Evolutionary conservation across 2,113 vertebrate genomes (phyloP).

Genomic region (Patagioenas fasciata): DNA sequence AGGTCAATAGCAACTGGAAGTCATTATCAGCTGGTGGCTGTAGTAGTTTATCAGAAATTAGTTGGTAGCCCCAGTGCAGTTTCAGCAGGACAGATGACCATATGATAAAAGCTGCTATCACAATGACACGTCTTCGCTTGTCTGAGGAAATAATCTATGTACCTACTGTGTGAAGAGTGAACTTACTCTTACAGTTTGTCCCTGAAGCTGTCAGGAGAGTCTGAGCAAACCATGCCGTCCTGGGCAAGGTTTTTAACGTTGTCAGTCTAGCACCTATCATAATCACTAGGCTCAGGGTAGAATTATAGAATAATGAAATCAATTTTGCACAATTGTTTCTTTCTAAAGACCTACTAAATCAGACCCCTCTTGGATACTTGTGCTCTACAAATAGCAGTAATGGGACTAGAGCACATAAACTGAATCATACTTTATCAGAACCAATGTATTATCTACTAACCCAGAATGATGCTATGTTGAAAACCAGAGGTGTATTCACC

Average conservation of each 20-base stretch:
- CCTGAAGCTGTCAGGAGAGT: neutral
- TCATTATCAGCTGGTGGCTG: conserved; percentile 23
- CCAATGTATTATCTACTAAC: neutral
- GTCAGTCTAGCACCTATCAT: neutral
- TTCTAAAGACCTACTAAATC: conserved; percentile 9
- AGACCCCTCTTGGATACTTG: neutral
- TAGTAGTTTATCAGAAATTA: conserved; percentile 30
- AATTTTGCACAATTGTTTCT: neutral
- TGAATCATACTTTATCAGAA: neutral
- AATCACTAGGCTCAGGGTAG: neutral
- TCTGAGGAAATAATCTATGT: neutral
- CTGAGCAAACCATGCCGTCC: neutral
- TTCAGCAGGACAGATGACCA: conserved; percentile 10
- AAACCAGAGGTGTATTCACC: neutral
- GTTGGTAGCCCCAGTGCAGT: neutral
- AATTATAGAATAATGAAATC: neutral
- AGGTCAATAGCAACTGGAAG: conserved; percentile 33
- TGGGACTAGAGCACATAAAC: neutral
- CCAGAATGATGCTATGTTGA: neutral
- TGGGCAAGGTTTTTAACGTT: neutral
- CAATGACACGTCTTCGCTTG: neutral
- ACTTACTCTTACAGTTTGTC: neutral
- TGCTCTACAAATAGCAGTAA: neutral
- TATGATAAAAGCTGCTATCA: conserved; percentile 9
- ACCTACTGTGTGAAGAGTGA: neutral